A percentile compares a stretch with the other conserved stretches of the same genome.
Evolutionary conservation across 2,797 vertebrate genomes (phyloP).

Genomic region (Phalanger gymnotis): DNA sequence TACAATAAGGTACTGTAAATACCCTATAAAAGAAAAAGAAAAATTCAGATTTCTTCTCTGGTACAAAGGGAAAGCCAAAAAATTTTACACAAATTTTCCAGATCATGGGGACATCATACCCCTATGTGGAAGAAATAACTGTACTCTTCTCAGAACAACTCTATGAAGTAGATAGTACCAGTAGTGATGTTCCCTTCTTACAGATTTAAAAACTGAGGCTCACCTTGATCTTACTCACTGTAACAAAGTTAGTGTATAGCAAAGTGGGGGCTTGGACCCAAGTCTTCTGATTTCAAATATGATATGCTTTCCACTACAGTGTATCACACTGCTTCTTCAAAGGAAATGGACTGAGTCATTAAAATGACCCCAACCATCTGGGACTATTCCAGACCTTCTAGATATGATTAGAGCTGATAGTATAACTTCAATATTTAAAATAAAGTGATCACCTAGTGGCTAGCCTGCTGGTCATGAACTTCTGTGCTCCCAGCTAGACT

Average conservation of each 20-base stretch:
- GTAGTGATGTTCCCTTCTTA: neutral
- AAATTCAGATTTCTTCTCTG: neutral
- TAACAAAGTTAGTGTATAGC: neutral
- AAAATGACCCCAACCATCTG: slow-evolving; percentile 38
- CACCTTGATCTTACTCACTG: neutral
- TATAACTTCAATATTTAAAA: slow-evolving; percentile 59
- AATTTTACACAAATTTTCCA: neutral
- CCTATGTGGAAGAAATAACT: neutral
- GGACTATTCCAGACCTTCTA: slow-evolving; percentile 37
- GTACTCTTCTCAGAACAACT: neutral
- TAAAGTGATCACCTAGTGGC: neutral
- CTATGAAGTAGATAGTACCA: neutral
- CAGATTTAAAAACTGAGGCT: neutral
- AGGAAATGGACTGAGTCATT: slow-evolving; percentile 15
- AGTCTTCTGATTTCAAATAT: neutral
- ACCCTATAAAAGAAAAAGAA: neutral
- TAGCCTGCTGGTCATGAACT: neutral
- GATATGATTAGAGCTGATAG: slow-evolving; percentile 46
- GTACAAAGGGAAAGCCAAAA: neutral
- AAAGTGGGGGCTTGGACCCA: neutral
- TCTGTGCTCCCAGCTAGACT: neutral
- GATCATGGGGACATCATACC: neutral
- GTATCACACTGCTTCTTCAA: neutral
- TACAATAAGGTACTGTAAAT: neutral
- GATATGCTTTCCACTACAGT: neutral